Evolutionary conservation across 1,140 invertebrate species (phyloP).

Genomic region (Holotrichia oblita): DNA sequence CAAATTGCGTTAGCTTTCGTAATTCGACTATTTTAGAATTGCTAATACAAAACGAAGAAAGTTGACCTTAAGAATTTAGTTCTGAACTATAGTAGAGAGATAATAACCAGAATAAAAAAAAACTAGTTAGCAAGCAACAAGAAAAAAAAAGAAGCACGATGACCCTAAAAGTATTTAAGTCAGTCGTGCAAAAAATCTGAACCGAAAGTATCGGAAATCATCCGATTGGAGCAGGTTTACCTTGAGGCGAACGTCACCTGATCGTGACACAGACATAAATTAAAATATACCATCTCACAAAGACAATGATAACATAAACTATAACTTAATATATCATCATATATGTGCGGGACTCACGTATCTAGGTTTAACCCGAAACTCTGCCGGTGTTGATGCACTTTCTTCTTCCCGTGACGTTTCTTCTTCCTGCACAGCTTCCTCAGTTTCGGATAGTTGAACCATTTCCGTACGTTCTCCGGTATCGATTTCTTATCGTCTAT

Average conservation of each 20-base stretch:
- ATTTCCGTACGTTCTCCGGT: conserved; percentile 61
- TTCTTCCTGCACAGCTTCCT: conserved; percentile 64
- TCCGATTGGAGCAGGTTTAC: neutral
- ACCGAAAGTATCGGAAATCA: neutral
- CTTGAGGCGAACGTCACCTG: neutral
- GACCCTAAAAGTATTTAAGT: neutral
- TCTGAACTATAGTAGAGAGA: too few species aligned
- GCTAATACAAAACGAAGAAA: neutral
- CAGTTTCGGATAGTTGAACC: conserved; percentile 66
- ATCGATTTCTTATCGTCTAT: conserved; percentile 54
- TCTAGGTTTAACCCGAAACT: neutral
- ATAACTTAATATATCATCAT: too few species aligned
- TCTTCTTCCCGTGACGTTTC: conserved; percentile 47
- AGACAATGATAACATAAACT: too few species aligned
- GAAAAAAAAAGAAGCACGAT: neutral
- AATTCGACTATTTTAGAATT: conserved; percentile 2
- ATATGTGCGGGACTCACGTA: neutral
- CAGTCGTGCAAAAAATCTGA: neutral
- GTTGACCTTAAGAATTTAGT: too few species aligned
- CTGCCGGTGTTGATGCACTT: neutral
- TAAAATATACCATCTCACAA: too few species aligned
- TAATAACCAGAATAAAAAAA: too few species aligned
- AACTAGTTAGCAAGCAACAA: too few species aligned
- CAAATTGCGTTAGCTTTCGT: neutral
- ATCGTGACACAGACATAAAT: neutral